Base-by-base conservation (phyloP, 2,888 invertebrate genomes). In the Carpatolechia fugitivella region DNA sequence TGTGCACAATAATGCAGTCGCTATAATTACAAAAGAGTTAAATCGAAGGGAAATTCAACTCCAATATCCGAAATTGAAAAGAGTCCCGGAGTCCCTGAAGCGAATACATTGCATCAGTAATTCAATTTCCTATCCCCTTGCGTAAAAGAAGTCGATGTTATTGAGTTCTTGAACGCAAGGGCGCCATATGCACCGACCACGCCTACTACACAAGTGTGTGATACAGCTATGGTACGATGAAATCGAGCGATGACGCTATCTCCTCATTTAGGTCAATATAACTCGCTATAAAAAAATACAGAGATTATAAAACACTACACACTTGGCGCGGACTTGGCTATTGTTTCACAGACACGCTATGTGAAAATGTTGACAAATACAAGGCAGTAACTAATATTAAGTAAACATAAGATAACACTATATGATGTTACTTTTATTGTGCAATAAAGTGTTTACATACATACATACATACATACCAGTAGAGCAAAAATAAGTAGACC, bases 181-280 rank as follows among this genome's bases (percentile, higher is more conserved):
- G 66, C 62, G 65, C 57, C 65, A 60, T 64, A 60, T 73, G 74
- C 71, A 74, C 59, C 70, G 65, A 62, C 77, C 79, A 82, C 85
- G 72, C 85, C 85, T 78, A 72, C 52, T 44, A 49, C 59, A 60
- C 70, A 77, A 74, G 73, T 44, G 72, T 59, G 71, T 24, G 24
- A 4, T 24, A 24, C 24, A 4, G 24, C 3, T 24, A 24, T 6
- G 24, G 24, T 65, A 70, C 61, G 70, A 68, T 74, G 73, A 72
- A 68, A 66, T 70, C 68, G 62, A 68, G 70, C 71, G 81, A 84
- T 85, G 84, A 86, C 86, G 86, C 68, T 77, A 80, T 76, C 74
- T 68, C 64, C 70, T 64, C 81, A 88, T 87, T 86, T 82, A 75
- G 89, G 88, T 88, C 87, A 89, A 79, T 80, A 80, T 75, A 78